phyloP scores from a whole-genome alignment of 2,888 invertebrate species.

The Hecatera dysodea region DNA sequence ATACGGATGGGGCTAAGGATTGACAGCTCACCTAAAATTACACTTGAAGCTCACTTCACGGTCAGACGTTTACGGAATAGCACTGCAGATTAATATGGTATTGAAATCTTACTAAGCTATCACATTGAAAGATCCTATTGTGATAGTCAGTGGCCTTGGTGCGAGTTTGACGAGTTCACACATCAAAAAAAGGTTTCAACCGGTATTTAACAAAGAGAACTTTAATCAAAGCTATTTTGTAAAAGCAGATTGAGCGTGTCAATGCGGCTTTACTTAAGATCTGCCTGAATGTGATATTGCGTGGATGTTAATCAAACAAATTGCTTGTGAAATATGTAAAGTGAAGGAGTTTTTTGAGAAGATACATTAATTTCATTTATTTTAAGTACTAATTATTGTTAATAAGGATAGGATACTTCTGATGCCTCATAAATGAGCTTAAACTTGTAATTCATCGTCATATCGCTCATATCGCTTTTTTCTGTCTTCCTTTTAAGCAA shows the following conservation, averaged over 20 bases:
- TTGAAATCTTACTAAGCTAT: slow-evolving; percentile 22
- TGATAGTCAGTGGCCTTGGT: slow-evolving; percentile 32
- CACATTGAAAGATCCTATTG: background rate
- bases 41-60: background rate
- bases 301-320: slow-evolving; percentile 11
- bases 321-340: background rate
- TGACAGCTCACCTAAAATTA: background rate
- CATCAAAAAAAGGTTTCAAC: too few species aligned
- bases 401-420: too few species aligned
- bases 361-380: background rate
- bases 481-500: background rate
- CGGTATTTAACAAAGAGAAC: too few species aligned
- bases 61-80: background rate
- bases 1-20: background rate
- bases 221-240: too few species aligned
- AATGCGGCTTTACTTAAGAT: slow-evolving; percentile 19
- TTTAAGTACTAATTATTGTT: slow-evolving; percentile 1
- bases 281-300: slow-evolving; percentile 9
- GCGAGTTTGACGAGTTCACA: too few species aligned
- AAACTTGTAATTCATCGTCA: background rate
- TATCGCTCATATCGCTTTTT: slow-evolving; percentile 13
- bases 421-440: slow-evolving; percentile 6
- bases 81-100: slow-evolving; percentile 15
- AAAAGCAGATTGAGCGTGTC: too few species aligned
- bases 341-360: background rate